Percentiles rank a stretch among this genome's conserved stretches.
phyloP scores from a whole-genome alignment of 2,888 invertebrate species.

The Drosophila paranaensis region DNA sequence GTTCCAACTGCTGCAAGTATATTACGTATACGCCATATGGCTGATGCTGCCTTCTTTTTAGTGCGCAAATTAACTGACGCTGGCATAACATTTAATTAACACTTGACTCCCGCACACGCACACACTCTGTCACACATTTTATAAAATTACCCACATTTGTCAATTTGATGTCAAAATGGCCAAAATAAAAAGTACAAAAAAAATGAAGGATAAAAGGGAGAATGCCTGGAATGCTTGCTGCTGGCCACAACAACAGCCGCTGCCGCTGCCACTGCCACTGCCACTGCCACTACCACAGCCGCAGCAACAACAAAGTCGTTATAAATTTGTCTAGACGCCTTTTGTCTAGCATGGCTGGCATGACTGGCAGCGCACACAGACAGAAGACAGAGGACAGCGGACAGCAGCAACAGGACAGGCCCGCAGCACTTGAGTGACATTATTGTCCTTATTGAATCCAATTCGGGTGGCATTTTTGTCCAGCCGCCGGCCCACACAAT shows the following conservation, averaged over 20 bases:
- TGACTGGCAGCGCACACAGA: slow-evolving; percentile 26
- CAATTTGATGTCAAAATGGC: slow-evolving; percentile 66
- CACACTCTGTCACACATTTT: slow-evolving; percentile 16
- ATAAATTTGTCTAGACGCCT: slow-evolving; percentile 74
- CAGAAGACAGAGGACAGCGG: slow-evolving; percentile 6
- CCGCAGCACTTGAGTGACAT: slow-evolving; percentile 57
- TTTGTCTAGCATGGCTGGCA: slow-evolving; percentile 58
- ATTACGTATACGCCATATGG: slow-evolving; percentile 70
- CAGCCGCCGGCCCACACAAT: slow-evolving; percentile 36
- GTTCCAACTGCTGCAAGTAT: slow-evolving; percentile 54
- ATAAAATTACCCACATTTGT: slow-evolving; percentile 62
- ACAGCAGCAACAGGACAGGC: slow-evolving; percentile 2
- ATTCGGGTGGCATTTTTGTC: slow-evolving; percentile 36
- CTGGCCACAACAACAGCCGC: slow-evolving; percentile 28
- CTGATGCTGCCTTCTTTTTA: slow-evolving; percentile 36
- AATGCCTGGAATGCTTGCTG: slow-evolving; percentile 49
- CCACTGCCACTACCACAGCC: background rate
- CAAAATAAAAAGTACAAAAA: slow-evolving; percentile 29
- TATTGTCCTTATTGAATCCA: slow-evolving; percentile 56
- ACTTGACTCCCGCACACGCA: slow-evolving; percentile 46
- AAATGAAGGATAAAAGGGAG: slow-evolving; percentile 6
- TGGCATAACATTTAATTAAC: slow-evolving; percentile 70
- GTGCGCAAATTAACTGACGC: slow-evolving; percentile 62
- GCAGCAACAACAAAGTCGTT: slow-evolving; percentile 55
- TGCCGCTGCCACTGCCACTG: background rate